Base-by-base conservation (phyloP, 2,888 invertebrate species). In the Nycteola revayana region DNA sequence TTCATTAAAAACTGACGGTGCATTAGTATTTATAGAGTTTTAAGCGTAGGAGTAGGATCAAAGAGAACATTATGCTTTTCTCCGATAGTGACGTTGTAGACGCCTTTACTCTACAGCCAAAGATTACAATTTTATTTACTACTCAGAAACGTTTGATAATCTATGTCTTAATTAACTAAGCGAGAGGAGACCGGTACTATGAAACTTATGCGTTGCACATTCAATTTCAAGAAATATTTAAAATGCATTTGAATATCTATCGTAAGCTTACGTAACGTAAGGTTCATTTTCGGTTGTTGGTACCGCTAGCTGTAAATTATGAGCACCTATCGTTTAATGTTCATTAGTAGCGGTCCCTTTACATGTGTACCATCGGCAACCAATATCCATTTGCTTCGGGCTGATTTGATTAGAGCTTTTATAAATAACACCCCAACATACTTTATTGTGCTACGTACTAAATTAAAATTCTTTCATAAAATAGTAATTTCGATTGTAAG, bases 91-190 rank as follows among this genome's bases (percentile, higher is more conserved):
- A 66, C 71, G 82, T 80, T 83, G 78, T 79, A 83, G 86, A 84
- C 86, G 86, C 84, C 84, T 82, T 67, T 76, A 64, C 72, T 71
- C 71, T 75, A 76, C 69, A 60, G 73, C 70, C 66, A 72, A 67
- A 86, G 87, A 87, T 88, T 85, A 85, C 71, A 76, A 72, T 80
- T 88, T 86, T 87, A 86, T 88, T 88, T 87, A 87, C 86, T 82
- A 73, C 87, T 74, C 77, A 67, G 79, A 84, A 84, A 79, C 82
- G 82, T 80, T 86, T 77, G 84, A 86, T 88, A 87, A 87, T 85
- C 80, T 84, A 86, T 84, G 87, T 88, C 88, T 88, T 88, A 87
- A 88, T 88, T 88, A 88, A 87, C 85, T 72, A 72, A 82, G 80
- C 82, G 81, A 77, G 81, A 75, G 66, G 67, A 61, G 52, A 59